Base-by-base conservation (phyloP, 2,888 invertebrate species). In the Andrena praecox region DNA sequence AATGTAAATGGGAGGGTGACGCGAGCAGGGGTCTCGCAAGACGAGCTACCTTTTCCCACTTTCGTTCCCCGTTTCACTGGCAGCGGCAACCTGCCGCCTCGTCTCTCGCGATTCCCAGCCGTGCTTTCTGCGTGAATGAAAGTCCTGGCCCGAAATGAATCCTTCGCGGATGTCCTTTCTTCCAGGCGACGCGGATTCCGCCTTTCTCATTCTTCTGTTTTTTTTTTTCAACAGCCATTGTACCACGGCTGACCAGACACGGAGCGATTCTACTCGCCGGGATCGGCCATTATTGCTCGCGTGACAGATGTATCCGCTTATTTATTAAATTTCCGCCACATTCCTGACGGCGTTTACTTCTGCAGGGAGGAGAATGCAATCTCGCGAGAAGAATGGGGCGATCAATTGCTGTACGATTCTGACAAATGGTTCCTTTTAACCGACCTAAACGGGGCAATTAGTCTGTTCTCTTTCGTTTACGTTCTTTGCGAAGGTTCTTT, bases 1-100 rank as follows among this genome's bases (percentile, higher is more conserved):
- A 86, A 87, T 87, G 89, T 87, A 87, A 87, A 87, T 88, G 89
- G 85, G 68, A 86, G 89, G 87, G 81, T 81, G 85, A 81, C 80
- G 86, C 33, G 72, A 59, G 70, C 69, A 60, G 79, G 79, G 86
- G 87, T 83, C 83, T 83, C 81, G 72, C 69, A 87, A 88, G 88
- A 79, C 72, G 67, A 48, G 64, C 59, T 76, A 78, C 73, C 75
- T 63, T 63, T 64, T 76, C 68, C 24, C 56, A 68, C 71, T 69
- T 85, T 64, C 67, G 42, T 74, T 77, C 67, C 74, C 50, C 29
- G 50, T 67, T 59, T 68, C 68, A 24, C 35, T 54, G 29, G 6
- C 56, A 12, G 10, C 66, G 54, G 50, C 70, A 68, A 73, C 52
- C 74, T 74, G 80, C 77, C 77, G 68, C 76, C 73, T 77, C 86